Base-by-base conservation (phyloP, 2,888 invertebrate species). In the Cosmia trapezina region DNA sequence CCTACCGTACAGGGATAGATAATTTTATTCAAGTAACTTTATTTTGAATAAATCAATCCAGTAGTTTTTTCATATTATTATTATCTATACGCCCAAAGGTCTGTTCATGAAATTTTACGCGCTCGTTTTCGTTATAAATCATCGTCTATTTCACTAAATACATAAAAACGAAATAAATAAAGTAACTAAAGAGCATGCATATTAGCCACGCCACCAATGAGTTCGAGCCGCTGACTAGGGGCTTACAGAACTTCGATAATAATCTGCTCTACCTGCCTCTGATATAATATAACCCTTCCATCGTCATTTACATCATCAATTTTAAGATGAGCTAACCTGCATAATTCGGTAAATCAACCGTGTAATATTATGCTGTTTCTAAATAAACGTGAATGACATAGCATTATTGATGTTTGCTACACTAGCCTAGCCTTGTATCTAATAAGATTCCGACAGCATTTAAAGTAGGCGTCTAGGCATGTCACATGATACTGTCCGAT, bases 291-390 rank as follows among this genome's bases (percentile, higher is more conserved):
- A 57, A 62, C 49, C n/a, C 37, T 45, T 73, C 45, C 57, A 19
- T 19, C 37, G 5, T 47, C 19, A 28, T 43, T 74, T 61, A 43
- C 61, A 28, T 47, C 22, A 74, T 53, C 59, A 33, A n/a, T n/a
- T 73, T 78, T 1, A 43, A 81, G 61, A 59, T 76, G 54, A 22
- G 33, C 22, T 80, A 62, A 76, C 62, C 47, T 81, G 57, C 78
- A 69, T 64, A 76, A 81, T 81, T 81, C n/a, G 69, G 28, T 64
- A 57, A 61, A 73, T 37, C 49, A 66, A 17, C 33, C 65, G 65
- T 74, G 65, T 69, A 73, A 83, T 73, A 66, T 66, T 79, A 79
- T 65, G 33, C 83, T 51, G 11, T 72, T 82, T 68, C 53, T 83
- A 63, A 83, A 83, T 61, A 79, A 2, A 51, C 61, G 57, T 79